Evolutionary conservation across 2,888 invertebrate species (phyloP), one percentile per base, ranked within the genome.

Genomic region (Hanleya hanleyi): DNA sequence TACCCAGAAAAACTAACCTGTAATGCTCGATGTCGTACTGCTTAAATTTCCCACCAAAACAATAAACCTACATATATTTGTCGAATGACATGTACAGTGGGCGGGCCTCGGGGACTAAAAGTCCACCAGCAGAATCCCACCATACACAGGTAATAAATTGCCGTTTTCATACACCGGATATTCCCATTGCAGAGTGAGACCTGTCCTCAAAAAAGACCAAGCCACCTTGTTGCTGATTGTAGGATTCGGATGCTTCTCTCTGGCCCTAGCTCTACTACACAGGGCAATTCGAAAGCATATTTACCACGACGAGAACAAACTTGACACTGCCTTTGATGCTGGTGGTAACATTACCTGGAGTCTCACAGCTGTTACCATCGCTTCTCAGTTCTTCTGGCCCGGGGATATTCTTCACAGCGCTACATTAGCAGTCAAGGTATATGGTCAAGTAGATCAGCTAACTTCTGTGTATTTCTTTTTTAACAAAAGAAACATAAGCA

Each of bases 311-410:
- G 57, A 26, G 3, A 57, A 57, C 57, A 29, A 57, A 18, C 57
- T 57, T 22, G 57, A 57, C 57, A 22, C 57, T 15, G 29, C 57
- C 9, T 57, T 57, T 57, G 57, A 57, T 26, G 57, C 57, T 26
- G 57, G 57, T 3, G 57, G 57, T 57, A 57, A 57, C 57, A 57
- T 57, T 12, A 57, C 57, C 18, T 57, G 57, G 57, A 57, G 57
- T 26, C 57, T 57, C 1, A 57, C 57, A 2, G 57, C 57, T 2
- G 57, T 57, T 2, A 57, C 57, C 1, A 29, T 57, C 4, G 57
- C 57, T 29, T 57, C 57, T 57, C 57, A 57, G 57, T 57, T 57
- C 57, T 57, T 57, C 26, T 57, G 57, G 57, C 57, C 57, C 4
- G 57, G 26, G 32, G 57, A 57, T 22, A 57, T 57, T 57, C 26